These are phyloP conservation scores for Candidula unifasciata DNA, from an alignment of 2,888 invertebrate species.

Conservation along the genomic window DNA sequence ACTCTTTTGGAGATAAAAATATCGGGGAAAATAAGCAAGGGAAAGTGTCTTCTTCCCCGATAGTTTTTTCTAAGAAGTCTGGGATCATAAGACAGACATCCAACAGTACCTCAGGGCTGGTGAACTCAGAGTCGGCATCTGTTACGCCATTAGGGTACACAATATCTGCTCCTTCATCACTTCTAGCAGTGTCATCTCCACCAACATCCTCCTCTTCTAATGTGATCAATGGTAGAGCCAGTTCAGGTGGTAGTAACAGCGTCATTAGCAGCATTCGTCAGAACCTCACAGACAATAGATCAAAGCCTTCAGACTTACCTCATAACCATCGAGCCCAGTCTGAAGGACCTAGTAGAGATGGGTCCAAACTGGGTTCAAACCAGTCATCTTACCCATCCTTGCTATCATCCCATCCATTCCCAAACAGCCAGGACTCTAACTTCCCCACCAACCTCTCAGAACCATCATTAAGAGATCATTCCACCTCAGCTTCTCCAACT, in stretches of 20 bases:
- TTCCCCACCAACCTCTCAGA: slow-evolving; percentile 20
- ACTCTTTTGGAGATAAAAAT: background rate
- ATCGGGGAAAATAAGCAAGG: background rate
- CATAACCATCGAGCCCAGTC: slow-evolving; percentile 37
- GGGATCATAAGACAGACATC: background rate
- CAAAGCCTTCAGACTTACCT: background rate
- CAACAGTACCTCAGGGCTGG: background rate
- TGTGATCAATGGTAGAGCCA: slow-evolving; percentile 15
- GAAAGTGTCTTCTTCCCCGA: slow-evolving; percentile 22
- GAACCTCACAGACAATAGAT: background rate
- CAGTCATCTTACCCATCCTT: slow-evolving; percentile 1
- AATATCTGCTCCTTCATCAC: background rate
- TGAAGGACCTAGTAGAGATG: slow-evolving; percentile 23
- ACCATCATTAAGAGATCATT: background rate
- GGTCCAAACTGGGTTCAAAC: background rate
- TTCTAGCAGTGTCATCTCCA: background rate
- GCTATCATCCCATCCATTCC: background rate
- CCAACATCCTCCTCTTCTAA: background rate
- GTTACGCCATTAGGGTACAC: background rate
- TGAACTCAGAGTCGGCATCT: background rate
- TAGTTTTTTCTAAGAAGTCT: slow-evolving; percentile 28
- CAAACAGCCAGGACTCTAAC: background rate
- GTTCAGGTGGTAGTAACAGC: slow-evolving; percentile 22
- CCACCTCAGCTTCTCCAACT: background rate
- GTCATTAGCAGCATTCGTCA: background rate